Evolutionary conservation across 2,888 invertebrate genomes (phyloP), one percentile per base, ranked within the genome.

Genomic region (Noctua pronuba): DNA sequence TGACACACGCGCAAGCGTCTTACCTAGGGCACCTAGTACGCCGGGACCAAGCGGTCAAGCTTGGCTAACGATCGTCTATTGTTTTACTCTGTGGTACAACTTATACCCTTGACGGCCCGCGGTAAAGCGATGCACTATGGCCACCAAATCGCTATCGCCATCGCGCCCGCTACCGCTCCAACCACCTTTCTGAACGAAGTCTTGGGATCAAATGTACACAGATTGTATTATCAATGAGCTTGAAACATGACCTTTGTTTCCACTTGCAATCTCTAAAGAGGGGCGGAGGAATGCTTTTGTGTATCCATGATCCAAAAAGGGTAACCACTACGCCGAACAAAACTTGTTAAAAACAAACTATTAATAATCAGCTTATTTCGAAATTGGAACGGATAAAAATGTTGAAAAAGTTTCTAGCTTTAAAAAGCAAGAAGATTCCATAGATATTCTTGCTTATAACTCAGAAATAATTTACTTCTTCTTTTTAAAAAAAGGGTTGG

Each of bases 211-310:
- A 83, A 72, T 83, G 52, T 83, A 69, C 46, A 75, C 38, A 73
- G 38, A 72, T 58, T 83, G 58, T 73, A 55, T 82, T 82, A 83
- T 66, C 72, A 73, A 82, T 77, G 83, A 73, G 44, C 55, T 66
- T 60, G 73, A 38, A 82, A 73, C 66, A 67, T 67, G 58, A 71
- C 65, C 70, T 68, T 52, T 82, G 70, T 64, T 70, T 65, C 18
- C 55, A 58, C 21, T 77, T 85, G 64, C 75, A 55, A 52, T 70
- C 35, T 58, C 41, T 13, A 13, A 62, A 73, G 67, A 49, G 82
- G 8, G 60, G 24, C n/a, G 28, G 8, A 67, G 55, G 18, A 66
- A 73, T 84, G 73, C 60, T 69, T 66, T 70, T 66, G 66, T 58
- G 49, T 49, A 77, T 44, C 49, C 44, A 31, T 46, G 77, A 58